phyloP scores from a whole-genome alignment of 2,113 vertebrate species.

The Seriola rivoliana region DNA sequence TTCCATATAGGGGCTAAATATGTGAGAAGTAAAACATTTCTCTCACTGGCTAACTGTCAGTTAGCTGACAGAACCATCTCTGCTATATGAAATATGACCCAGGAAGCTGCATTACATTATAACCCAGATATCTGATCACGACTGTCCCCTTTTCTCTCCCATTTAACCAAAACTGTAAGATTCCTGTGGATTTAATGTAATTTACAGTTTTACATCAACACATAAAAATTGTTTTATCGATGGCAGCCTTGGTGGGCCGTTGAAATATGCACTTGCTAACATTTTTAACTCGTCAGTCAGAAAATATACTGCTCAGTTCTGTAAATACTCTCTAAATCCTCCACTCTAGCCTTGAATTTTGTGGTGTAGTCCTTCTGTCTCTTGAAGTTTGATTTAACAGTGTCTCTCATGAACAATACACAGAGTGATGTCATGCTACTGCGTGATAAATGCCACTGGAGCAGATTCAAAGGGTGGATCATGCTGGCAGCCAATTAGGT shows the following conservation, averaged over 20 bases:
- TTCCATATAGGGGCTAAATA: slow-evolving; percentile 27
- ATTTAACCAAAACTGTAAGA: slow-evolving; percentile 15
- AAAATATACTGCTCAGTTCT: slow-evolving; percentile 31
- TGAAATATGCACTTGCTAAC: slow-evolving; percentile 34
- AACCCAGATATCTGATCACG: slow-evolving; percentile 32
- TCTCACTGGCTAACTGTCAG: background rate
- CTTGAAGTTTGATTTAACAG: slow-evolving; percentile 69
- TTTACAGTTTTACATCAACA: slow-evolving; percentile 27
- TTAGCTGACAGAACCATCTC: slow-evolving; percentile 22
- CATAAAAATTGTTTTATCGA: slow-evolving; percentile 46
- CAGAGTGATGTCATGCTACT: slow-evolving; percentile 73
- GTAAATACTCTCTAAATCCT: slow-evolving; percentile 40
- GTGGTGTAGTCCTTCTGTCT: slow-evolving; percentile 52
- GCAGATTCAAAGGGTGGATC: slow-evolving; percentile 73
- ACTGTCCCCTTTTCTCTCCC: background rate
- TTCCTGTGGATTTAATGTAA: slow-evolving; percentile 39
- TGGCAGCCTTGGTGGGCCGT: slow-evolving; percentile 26
- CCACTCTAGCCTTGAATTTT: slow-evolving; percentile 38
- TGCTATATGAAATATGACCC: slow-evolving; percentile 46
- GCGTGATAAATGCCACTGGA: slow-evolving; percentile 71
- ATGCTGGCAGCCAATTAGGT: slow-evolving; percentile 69
- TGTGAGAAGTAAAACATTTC: slow-evolving; percentile 1
- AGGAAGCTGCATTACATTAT: slow-evolving; percentile 54
- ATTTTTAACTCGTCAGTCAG: slow-evolving; percentile 24
- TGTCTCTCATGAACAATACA: slow-evolving; percentile 64